Base-by-base conservation (phyloP, 2,797 vertebrate species). In the Anabas testudineus region DNA sequence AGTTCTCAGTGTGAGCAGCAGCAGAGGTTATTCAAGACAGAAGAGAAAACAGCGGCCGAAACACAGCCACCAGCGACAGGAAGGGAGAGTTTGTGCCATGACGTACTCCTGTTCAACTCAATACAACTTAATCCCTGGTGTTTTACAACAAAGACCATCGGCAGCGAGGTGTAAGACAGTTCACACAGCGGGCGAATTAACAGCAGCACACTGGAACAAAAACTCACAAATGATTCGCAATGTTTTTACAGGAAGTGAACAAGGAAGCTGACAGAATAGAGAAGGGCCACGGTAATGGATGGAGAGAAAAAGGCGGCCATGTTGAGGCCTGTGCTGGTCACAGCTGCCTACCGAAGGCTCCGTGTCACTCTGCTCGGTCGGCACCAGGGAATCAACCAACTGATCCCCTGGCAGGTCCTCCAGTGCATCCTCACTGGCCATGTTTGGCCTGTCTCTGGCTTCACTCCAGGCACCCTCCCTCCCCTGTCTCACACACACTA, bases 341-440 rank as follows among this genome's bases (percentile, higher is more conserved):
- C 18, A 34, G 63, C 41, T 59, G 62, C 90, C 88, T 92, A 92
- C 92, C 91, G 2, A 67, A 66, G 79, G 63, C 43, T 87, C 86
- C 10, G 85, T n/a, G 65, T 91, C 89, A 47, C 51, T 52, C 58
- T 78, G 83, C 21, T 73, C 81, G 1, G 36, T 4, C n/a, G 60
- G 74, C 15, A 39, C 6, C 5, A 64, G 62, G 43, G 51, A 60
- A 65, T 88, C 86, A 22, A 53, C 3, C 47, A 24, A 16, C 37
- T 55, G 78, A 60, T 89, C 87, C 61, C 61, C 76, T 7, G 49
- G 54, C 24, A 80, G 70, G 59, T 87, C 83, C 69, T 87, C 90
- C 54, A 54, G 41, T 36, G 24, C 15, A 71, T 88, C 92, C 87
- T 92, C 91, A 51, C 82, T 82, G 87, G 85, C 81, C 92, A 91